Base-by-base conservation (phyloP, 2,113 vertebrate species). In the Scomber japonicus region DNA sequence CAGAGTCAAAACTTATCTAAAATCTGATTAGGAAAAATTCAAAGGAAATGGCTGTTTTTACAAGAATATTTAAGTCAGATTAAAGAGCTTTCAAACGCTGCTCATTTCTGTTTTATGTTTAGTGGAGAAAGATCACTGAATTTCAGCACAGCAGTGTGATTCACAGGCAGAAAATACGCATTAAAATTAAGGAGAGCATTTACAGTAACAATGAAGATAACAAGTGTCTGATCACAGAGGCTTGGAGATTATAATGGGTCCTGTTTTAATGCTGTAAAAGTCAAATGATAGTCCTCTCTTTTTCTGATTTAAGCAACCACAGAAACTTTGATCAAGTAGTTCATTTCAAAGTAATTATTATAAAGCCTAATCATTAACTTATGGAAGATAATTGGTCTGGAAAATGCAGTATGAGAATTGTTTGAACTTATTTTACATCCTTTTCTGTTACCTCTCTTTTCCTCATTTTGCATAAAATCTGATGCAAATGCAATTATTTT, bases 11-110 rank as follows among this genome's bases (percentile, higher is more conserved):
- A 45, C 71, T 30, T 83, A 88, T 80, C 55, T 61, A 63, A 78
- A 88, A 88, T 80, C 67, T 84, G 70, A 86, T 80, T 78, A 86
- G 70, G 10, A 56, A 4, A 54, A 30, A 82, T 21, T 84, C 61
- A 61, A 75, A 69, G 68, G 44, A 73, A 70, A 71, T 14, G 11
- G 11, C 35, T 70, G 56, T 65, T 82, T 77, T 83, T 81, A 76
- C 62, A 80, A 35, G 46, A 81, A 90, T 71, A 63, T 83, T 84
- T 70, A 68, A 93, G 83, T 75, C 72, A 87, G 79, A 91, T 92
- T 93, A 91, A 83, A 84, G 68, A 48, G 78, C 63, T 86, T 86
- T 84, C 81, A 88, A 78, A 89, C 66, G 49, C 75, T 83, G 78
- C 91, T 89, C 67, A 74, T 86, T 86, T 88, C 84, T 82, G 75